Conservation (phyloP, 2,797 vertebrate species). For the Megalops cyprinoides region DNA sequence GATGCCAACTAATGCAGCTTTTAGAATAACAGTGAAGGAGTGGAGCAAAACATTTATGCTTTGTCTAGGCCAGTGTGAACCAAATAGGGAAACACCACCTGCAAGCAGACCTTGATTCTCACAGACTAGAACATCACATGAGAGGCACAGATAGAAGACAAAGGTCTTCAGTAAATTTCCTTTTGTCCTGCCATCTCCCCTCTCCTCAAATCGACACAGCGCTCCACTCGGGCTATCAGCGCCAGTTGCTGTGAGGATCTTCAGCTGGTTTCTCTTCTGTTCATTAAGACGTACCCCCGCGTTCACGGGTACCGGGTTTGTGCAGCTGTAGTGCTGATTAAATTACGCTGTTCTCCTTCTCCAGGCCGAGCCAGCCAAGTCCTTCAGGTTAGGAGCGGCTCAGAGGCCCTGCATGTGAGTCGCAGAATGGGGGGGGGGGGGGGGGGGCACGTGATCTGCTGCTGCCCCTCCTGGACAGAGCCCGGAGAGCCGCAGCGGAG, state of each 20-base stretch:
- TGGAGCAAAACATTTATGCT: neutral
- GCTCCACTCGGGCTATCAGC: too few relatives aligned
- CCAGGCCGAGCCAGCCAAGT: constrained; percentile 59
- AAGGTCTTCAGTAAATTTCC: too few relatives aligned
- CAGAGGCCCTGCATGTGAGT: constrained; percentile 50
- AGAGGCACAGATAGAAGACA: neutral
- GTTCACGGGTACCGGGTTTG: constrained; percentile 91
- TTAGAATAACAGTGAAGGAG: neutral
- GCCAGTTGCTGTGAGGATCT: too few relatives aligned
- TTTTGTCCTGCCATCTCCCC: neutral
- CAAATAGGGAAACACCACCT: neutral
- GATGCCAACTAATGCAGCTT: neutral
- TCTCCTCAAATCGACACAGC: too few relatives aligned
- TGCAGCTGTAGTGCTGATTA: constrained; percentile 94
- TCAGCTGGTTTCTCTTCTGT: too few relatives aligned
- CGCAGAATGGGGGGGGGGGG: constrained; percentile 24
- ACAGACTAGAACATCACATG: neutral
- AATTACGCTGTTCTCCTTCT: constrained; percentile 82
- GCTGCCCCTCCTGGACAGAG: too few relatives aligned
- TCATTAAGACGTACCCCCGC: too few relatives aligned
- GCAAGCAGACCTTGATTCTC: neutral
- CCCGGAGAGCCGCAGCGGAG: constrained; percentile 81
- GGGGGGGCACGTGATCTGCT: constrained; percentile 75
- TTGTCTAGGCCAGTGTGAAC: neutral
- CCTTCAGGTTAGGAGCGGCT: constrained; percentile 47